Evolutionary conservation across 1,140 invertebrate species (phyloP).

Genomic region (Aphis craccivora): DNA sequence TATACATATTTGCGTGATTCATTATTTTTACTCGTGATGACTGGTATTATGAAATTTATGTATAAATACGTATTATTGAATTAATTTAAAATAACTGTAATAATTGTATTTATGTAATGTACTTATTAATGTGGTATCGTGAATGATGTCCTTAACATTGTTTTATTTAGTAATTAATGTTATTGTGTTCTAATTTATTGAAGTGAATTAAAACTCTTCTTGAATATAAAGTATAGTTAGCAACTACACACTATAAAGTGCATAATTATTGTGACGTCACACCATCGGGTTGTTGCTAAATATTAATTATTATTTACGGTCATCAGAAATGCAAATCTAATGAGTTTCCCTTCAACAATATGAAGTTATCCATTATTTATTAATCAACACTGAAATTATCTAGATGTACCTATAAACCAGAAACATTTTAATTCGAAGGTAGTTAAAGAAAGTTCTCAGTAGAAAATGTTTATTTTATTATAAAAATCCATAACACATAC

Average conservation of each 20-base stretch:
- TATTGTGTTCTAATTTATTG: neutral
- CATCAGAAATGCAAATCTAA: slow-evolving; percentile 38
- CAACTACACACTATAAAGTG: neutral
- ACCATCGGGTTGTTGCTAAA: neutral
- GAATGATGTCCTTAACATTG: neutral
- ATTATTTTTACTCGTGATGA: neutral
- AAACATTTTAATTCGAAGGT: neutral
- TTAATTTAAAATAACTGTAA: neutral
- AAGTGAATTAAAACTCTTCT: neutral
- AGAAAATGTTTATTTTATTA: neutral
- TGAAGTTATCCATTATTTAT: neutral
- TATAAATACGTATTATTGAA: neutral
- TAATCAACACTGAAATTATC: neutral
- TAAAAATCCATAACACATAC: neutral
- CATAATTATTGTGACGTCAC: slow-evolving; percentile 4
- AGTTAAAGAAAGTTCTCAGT: neutral
- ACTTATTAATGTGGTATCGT: neutral
- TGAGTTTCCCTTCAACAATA: neutral
- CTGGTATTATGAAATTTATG: neutral
- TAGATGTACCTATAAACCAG: neutral
- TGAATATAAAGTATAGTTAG: neutral
- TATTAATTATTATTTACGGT: slow-evolving; percentile 35
- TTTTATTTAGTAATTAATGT: neutral
- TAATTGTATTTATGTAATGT: neutral
- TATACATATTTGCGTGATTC: neutral